Conservation (phyloP, 2,113 vertebrate species). For the Chiloscyllium plagiosum region DNA sequence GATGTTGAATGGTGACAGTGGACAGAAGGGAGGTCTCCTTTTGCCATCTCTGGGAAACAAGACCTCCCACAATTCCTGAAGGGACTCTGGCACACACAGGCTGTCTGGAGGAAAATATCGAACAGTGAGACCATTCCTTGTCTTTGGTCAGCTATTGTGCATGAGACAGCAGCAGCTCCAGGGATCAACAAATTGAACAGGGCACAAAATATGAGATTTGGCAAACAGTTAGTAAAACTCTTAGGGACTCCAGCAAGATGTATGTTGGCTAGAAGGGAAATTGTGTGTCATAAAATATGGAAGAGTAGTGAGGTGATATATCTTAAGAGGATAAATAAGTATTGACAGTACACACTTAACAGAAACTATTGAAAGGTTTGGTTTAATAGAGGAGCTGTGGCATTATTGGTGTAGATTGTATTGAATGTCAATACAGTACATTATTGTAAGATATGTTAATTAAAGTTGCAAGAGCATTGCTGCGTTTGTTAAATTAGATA, state of each 20-base stretch:
- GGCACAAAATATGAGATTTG: not conserved
- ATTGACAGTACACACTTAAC: not conserved
- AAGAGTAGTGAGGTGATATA: not conserved
- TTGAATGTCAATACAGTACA: not conserved
- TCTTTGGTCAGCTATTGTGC: too few species aligned
- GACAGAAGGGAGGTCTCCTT: too few species aligned
- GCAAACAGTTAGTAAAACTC: not conserved
- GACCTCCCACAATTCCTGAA: too few species aligned
- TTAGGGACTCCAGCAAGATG: not conserved
- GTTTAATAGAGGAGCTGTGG: not conserved
- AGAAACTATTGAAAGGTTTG: not conserved
- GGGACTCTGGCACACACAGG: too few species aligned
- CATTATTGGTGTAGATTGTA: not conserved
- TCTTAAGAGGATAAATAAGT: not conserved
- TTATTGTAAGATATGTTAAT: not conserved
- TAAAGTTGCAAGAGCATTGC: not conserved
- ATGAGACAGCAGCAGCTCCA: too few species aligned
- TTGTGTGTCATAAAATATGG: not conserved
- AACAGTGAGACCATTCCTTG: too few species aligned
- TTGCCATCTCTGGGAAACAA: too few species aligned
- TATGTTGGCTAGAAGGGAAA: not conserved
- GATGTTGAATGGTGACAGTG: too few species aligned
- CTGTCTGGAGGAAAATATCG: too few species aligned
- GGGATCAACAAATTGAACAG: too few species aligned
- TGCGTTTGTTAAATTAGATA: not conserved